These are phyloP conservation scores for Apamea monoglypha DNA, from an alignment of 2,888 invertebrate species.

Conservation along the genomic window DNA sequence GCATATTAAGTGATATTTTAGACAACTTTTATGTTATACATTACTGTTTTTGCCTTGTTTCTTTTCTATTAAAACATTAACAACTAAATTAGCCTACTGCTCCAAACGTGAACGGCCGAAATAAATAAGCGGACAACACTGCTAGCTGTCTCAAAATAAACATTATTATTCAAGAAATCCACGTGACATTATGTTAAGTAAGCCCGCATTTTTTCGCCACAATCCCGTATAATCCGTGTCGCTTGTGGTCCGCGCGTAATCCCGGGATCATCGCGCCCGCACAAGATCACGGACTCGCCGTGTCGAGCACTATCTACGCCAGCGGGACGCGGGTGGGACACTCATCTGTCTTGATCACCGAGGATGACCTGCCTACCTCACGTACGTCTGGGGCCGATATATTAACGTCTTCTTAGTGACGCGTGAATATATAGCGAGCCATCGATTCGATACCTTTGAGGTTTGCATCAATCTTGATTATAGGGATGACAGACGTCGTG, in stretches of 20 bases:
- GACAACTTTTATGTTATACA: background rate
- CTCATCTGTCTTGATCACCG: slow-evolving; percentile 51
- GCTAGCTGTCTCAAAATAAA: background rate
- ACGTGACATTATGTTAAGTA: slow-evolving; percentile 18
- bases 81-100: too few species aligned
- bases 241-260: slow-evolving; percentile 39
- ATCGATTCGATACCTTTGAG: slow-evolving; percentile 20
- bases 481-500: background rate
- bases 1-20: background rate
- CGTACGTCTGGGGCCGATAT: background rate
- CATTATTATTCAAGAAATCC: slow-evolving; percentile 37
- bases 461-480: slow-evolving; percentile 41
- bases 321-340: background rate
- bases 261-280: slow-evolving; percentile 49
- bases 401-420: slow-evolving; percentile 22
- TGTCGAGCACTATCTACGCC: slow-evolving; percentile 6
- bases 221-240: slow-evolving; percentile 43
- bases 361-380: slow-evolving; percentile 18
- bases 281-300: slow-evolving; percentile 26
- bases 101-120: background rate
- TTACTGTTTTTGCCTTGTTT: background rate
- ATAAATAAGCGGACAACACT: background rate
- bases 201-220: slow-evolving; percentile 27
- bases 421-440: slow-evolving; percentile 22
- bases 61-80: background rate